Base-by-base conservation (phyloP, 1,140 invertebrate genomes). In the Sitobion miscanthi region DNA sequence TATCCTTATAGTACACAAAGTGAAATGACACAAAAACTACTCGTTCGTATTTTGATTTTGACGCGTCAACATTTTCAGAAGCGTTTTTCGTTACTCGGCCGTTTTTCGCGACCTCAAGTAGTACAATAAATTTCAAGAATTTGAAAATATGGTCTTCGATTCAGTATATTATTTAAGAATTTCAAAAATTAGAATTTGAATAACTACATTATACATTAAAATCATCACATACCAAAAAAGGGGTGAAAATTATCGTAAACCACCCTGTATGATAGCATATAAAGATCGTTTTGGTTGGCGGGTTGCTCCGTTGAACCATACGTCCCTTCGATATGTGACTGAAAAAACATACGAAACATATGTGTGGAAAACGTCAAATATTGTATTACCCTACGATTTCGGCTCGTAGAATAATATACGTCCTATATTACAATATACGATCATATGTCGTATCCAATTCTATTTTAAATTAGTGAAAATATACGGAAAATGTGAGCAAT, bases 341-440 rank as follows among this genome's bases (percentile, higher is more conserved):
- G 49, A n/a, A 89, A 87, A 52, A 89, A 89, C 49, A 89, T 35
- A 38, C n/a, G 87, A 54, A 89, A 54, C 87, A 89, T 8, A 17
- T 89, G 49, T 89, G 87, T 88, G 47, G 49, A 17, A 52, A 88
- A 88, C 49, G 49, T 89, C 35, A 52, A 52, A 89, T 89, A 89
- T 89, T 54, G 54, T 54, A 89, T 54, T 54, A 54, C 49, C 87
- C 87, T 1, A 52, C 30, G 21, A 89, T 54, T 89, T 89, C 49
- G 23, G n/a, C 4, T 35, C 30, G 30, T n/a, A 35, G 14, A 35
- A 77, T 54, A 35, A 77, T 54, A 54, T 35, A n/a, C 49, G 47
- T 52, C 49, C 45, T 30, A n/a, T 30, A 35, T 52, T 25, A 52
- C 47, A 52, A 47, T 49, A 47, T 47, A 49, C 30, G 45, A 87